Base-by-base conservation (phyloP, 2,797 vertebrate species). In the Gephyroberyx darwinii region DNA sequence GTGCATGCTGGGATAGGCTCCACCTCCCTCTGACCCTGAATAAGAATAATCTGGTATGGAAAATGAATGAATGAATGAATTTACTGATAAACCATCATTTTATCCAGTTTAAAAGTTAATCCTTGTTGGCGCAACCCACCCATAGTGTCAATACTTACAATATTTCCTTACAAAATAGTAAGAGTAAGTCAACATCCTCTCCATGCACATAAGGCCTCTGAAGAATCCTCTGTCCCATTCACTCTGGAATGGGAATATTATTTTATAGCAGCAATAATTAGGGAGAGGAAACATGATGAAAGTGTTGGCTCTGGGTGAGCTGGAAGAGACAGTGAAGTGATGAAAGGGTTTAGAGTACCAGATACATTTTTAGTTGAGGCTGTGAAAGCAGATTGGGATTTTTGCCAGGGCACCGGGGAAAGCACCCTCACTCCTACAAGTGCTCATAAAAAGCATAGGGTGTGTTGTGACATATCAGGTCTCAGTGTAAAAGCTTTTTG, bases 401-500 rank as follows among this genome's bases (percentile, higher is more conserved):
- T 84, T 82, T 80, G 74, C 85, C 85, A 83, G 74, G 66, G 80
- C 35, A 50, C 3, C 0, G 31, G 65, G 78, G 77, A 78, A 86
- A 83, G 64, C 75, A 77, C 68, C 59, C 8, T 79, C 65, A 52
- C 48, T 55, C 48, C 54, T 66, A 33, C 5, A 57, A 17, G 1
- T 31, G 33, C 74, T 88, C 80, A 77, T 84, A 80, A 85, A 87
- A 82, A 75, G 63, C 82, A 69, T 68, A 77, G 3, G 16, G 70
- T 81, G 45, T 73, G 73, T 81, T 77, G 64, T 84, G 71, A 83
- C 66, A 67, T 57, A 67, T 79, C 39, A 69, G 66, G 67, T 68
- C 19, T 26, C 1, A 1, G 57, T 57, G 65, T 81, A 72, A 85
- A 88, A 87, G 82, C 76, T 80, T 84, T 82, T 85, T 78, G 82